A percentile compares a stretch with the other conserved stretches of the same genome.
These are phyloP conservation scores for Zoanthus sociatus DNA, from an alignment of 92 coral and sea anemone species.

Conservation along the genomic window DNA sequence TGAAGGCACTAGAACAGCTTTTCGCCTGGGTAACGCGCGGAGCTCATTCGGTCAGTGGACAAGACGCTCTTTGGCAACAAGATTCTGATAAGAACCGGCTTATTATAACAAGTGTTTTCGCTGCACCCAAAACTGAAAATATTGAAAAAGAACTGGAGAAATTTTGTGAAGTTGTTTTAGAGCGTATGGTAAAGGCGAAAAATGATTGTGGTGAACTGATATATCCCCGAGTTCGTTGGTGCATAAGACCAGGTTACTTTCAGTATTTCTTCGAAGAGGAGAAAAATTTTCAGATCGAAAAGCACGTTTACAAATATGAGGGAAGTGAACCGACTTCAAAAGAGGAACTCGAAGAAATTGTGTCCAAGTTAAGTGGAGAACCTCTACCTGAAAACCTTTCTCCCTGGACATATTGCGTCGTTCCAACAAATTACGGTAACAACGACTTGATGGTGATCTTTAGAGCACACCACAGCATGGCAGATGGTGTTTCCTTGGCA, in stretches of 20 bases:
- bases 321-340: conserved; percentile 80
- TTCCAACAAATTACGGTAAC: conserved; percentile 75
- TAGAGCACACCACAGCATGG: conserved; percentile 80
- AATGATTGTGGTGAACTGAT: conserved; percentile 62
- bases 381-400: conserved; percentile 67
- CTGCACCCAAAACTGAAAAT: conserved; percentile 39
- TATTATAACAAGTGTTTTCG: conserved; percentile 65
- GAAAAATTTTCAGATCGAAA: conserved; percentile 69
- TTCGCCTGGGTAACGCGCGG: conserved; percentile 51
- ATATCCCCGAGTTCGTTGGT: conserved; percentile 69
- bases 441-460: conserved; percentile 62
- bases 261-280: conserved; percentile 91
- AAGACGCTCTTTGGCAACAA: conserved; percentile 90
- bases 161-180: conserved; percentile 57
- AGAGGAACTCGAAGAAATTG: conserved; percentile 75
- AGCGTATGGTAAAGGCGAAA: conserved; percentile 70
- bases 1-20: conserved; percentile 70
- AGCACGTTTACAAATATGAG: conserved; percentile 81
- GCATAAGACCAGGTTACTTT: conserved; percentile 78
- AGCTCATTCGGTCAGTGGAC: conserved; percentile 70
- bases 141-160: conserved; percentile 56
- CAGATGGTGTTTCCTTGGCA: conserved; percentile 87
- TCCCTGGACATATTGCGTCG: conserved; percentile 81
- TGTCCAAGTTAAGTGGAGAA: conserved; percentile 71
- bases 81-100: conserved; percentile 70